Conservation (phyloP, 2,888 invertebrate species). For the Tillus elongatus region DNA sequence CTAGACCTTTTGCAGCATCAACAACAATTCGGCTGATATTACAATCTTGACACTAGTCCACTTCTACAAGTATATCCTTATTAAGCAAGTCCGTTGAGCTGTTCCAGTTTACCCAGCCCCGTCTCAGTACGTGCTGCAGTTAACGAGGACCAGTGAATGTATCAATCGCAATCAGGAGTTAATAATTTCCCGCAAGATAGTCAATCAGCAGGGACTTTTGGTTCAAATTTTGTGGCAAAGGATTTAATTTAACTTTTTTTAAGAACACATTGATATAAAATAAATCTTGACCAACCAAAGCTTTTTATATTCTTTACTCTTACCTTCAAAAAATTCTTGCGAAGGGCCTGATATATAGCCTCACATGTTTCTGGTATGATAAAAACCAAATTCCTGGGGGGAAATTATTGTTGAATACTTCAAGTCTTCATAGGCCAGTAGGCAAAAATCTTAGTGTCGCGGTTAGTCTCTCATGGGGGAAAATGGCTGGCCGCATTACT, state of each 20-base stretch:
- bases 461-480: slow-evolving; percentile 2
- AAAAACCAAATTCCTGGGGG: background rate
- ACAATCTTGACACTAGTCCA: no score
- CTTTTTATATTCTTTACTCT: background rate
- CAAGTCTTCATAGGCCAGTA: slow-evolving; percentile 1
- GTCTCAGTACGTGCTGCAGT: no score
- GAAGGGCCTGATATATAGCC: background rate
- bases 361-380: background rate
- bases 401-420: background rate
- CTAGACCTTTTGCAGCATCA: background rate
- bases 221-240: no score
- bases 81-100: no score
- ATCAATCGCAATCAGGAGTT: no score
- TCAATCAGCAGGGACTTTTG: no score
- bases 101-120: no score
- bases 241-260: background rate
- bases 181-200: no score
- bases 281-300: no score
- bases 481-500: background rate
- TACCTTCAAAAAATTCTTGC: background rate
- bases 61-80: no score
- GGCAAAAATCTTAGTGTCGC: slow-evolving; percentile 1
- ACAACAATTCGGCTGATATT: no score
- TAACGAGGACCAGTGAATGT: no score
- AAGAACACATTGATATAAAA: background rate